These are phyloP conservation scores for Spilogale gracilis DNA, from an alignment of 2,113 vertebrate species.

Conservation along the genomic window DNA sequence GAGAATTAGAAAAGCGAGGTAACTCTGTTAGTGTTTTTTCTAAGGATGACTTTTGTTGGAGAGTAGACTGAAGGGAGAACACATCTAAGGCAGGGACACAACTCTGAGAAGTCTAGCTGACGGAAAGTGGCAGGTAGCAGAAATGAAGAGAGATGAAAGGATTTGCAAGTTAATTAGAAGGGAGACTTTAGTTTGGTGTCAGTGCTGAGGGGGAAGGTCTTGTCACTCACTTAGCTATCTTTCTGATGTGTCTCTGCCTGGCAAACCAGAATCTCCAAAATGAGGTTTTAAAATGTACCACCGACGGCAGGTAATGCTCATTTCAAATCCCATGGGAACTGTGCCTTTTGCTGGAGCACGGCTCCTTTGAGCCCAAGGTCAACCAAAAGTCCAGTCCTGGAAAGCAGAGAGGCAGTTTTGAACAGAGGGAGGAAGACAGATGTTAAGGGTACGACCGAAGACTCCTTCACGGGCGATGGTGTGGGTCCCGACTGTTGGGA, in stretches of 20 bases:
- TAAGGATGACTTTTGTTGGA: slow-evolving; percentile 32
- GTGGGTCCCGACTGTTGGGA: neutral
- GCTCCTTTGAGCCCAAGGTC: neutral
- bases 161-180: neutral
- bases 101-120: neutral
- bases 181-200: neutral
- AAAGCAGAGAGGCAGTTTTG: neutral
- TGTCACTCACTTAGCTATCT: neutral
- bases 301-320: neutral
- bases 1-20: neutral
- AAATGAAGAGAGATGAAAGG: slow-evolving; percentile 5
- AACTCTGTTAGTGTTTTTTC: neutral
- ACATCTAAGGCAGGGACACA: neutral
- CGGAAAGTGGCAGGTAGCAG: neutral
- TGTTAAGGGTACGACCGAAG: neutral
- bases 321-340: neutral
- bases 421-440: neutral
- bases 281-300: neutral
- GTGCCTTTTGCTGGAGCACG: neutral
- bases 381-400: neutral
- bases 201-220: neutral
- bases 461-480: neutral
- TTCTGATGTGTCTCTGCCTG: neutral
- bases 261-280: neutral
- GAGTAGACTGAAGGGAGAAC: neutral